Base-by-base conservation (phyloP, 2,888 invertebrate species). In the Eupithecia inturbata region DNA sequence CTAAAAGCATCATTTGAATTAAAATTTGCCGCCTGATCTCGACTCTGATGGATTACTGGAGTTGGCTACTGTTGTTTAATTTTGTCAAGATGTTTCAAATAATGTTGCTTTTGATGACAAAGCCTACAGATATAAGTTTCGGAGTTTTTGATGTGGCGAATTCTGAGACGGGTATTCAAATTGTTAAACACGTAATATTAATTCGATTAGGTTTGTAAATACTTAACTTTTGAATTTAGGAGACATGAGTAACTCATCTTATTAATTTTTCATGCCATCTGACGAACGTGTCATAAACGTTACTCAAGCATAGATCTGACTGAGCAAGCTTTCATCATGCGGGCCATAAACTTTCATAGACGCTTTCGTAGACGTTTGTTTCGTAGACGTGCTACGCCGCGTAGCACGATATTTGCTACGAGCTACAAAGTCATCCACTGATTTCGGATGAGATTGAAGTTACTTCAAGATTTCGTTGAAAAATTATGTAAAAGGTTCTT, bases 21-120 rank as follows among this genome's bases (percentile, higher is more conserved):
- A 94, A 94, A 94, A 94, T 94, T 94, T 93, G 90, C 90, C 89
- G 91, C 87, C 90, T 90, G 92, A 93, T 92, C 92, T 91, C 89
- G 92, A 90, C 92, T 87, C 87, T 93, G 94, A 93, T 92, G 92
- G 92, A 94, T 94, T 89, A 92, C 91, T 73, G 53, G 85, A 84
- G 72, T 87, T 84, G 85, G 85, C 82, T 83, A 86, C 85, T 80
- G 78, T 84, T 87, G 85, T 85, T 87, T 72, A 74, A 75, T 73
- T 75, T 77, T 39, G 64, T 63, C 41, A 41, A 73, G 74, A 74
- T 36, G 62, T 69, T 73, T 67, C 63, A 73, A 74, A 75, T 75
- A 75, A 73, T 77, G 74, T 70, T 70, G 72, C 70, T 70, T 70
- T 64, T 68, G 70, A 70, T 67, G 66, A 72, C 73, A 75, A 39